Evolutionary conservation across 2,113 vertebrate species (phyloP).

Genomic region (Theristicus caerulescens): DNA sequence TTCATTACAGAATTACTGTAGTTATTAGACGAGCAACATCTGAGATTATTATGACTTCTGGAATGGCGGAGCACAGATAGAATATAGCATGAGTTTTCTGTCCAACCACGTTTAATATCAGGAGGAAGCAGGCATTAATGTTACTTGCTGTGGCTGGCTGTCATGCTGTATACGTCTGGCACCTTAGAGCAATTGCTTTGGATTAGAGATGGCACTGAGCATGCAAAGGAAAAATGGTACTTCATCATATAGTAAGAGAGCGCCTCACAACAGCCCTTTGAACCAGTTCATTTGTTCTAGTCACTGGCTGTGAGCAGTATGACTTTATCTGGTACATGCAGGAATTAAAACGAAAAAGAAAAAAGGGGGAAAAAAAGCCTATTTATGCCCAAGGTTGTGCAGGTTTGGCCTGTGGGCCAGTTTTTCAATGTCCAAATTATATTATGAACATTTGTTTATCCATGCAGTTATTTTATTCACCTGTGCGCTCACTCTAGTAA

Average conservation of each 20-base stretch:
- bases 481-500: not conserved
- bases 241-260: not conserved
- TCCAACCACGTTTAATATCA: not conserved
- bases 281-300: not conserved
- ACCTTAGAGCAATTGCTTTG: slow-evolving; percentile 17
- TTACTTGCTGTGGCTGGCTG: not conserved
- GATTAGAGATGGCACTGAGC: not conserved
- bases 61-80: not conserved
- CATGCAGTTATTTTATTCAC: not conserved
- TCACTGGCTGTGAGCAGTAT: not conserved
- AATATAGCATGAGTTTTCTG: not conserved
- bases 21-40: not conserved
- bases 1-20: not conserved
- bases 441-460: not conserved
- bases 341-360: not conserved
- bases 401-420: not conserved
- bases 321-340: slow-evolving; percentile 4
- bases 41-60: not conserved
- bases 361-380: not conserved
- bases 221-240: not conserved
- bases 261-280: not conserved
- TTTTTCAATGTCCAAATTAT: not conserved
- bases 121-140: slow-evolving; percentile 1
- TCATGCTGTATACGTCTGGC: not conserved
- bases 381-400: not conserved